phyloP scores from a whole-genome alignment of 1,140 invertebrate genomes.

The Caenorhabditis remanei region DNA sequence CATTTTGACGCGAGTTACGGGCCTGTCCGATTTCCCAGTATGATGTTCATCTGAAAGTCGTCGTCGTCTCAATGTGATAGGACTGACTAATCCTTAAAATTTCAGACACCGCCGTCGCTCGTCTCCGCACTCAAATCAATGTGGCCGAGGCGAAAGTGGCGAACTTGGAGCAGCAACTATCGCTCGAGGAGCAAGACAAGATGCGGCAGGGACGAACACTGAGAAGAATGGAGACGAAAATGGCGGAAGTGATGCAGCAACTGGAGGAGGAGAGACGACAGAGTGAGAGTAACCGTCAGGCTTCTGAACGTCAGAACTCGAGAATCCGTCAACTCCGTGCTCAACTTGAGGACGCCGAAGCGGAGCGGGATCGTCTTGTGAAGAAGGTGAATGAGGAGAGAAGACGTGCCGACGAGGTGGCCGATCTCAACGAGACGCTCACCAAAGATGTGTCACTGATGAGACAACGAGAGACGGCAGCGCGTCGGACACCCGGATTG shows the following conservation, averaged over 20 bases:
- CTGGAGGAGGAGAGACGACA: conserved; percentile 6
- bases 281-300: conserved; percentile 2
- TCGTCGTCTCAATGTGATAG: too few species aligned
- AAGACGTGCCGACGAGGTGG: conserved; percentile 3
- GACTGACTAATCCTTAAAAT: background rate
- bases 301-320: background rate
- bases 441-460: conserved; percentile 22
- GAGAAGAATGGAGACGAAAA: conserved; percentile 38
- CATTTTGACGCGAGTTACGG: too few species aligned
- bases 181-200: conserved; percentile 19
- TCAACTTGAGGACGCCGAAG: conserved; percentile 22
- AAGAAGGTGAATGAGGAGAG: conserved; percentile 45
- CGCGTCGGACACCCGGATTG: conserved; percentile 33
- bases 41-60: too few species aligned
- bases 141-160: conserved; percentile 9
- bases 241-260: background rate
- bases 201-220: background rate
- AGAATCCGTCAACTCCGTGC: conserved; percentile 36
- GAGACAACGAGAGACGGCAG: conserved; percentile 13
- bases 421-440: conserved; percentile 45
- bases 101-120: conserved; percentile 35
- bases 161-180: conserved; percentile 39
- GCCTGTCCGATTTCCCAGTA: too few species aligned
- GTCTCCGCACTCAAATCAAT: conserved; percentile 54
- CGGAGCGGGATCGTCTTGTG: conserved; percentile 18